Evolutionary conservation across 2,797 vertebrate species (phyloP).

Genomic region (Anomalospiza imberbis): DNA sequence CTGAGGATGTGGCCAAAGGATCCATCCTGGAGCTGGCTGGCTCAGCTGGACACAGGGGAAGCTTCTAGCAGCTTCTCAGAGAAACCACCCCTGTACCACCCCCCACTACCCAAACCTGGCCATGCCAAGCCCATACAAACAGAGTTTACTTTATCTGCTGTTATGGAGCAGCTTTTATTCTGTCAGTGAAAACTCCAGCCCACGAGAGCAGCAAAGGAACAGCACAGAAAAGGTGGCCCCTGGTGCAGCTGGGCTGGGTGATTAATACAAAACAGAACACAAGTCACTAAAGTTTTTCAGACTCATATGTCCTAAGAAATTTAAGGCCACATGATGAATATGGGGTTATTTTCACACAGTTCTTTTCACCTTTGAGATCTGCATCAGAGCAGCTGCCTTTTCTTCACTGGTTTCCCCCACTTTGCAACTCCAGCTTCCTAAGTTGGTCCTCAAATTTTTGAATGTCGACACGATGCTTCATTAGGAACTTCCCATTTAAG

Average conservation of each 20-base stretch:
- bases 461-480: conserved; percentile 82
- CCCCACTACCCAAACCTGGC: neutral
- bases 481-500: conserved; percentile 84
- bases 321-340: neutral
- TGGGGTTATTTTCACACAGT: neutral
- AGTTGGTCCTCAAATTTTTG: conserved; percentile 77
- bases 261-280: neutral
- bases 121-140: neutral
- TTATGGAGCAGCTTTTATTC: conserved; percentile 19
- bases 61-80: neutral
- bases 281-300: neutral
- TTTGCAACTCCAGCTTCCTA: conserved; percentile 65
- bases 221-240: neutral
- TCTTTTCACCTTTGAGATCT: neutral
- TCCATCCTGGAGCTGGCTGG: neutral
- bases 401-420: neutral
- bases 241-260: neutral
- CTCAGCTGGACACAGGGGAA: neutral
- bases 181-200: neutral
- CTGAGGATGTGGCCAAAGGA: too few species aligned
- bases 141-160: conserved; percentile 24
- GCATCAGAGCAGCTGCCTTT: neutral
- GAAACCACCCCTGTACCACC: neutral
- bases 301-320: neutral
- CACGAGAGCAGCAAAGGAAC: neutral